phyloP scores from a whole-genome alignment of 1,140 invertebrate species.

The Platyscapa corneri region DNA sequence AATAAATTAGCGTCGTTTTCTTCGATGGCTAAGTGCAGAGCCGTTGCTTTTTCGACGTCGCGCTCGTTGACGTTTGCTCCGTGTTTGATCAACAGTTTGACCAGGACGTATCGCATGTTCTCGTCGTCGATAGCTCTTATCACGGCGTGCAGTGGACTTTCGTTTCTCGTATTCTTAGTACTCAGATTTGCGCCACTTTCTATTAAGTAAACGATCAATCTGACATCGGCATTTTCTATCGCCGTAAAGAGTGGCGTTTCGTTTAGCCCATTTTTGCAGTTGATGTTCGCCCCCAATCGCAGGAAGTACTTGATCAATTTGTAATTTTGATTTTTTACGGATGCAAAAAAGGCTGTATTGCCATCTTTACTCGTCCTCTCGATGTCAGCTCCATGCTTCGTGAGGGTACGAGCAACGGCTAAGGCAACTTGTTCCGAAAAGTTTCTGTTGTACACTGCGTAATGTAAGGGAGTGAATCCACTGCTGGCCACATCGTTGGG shows the following conservation, averaged over 20 bases:
- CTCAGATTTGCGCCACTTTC: not conserved
- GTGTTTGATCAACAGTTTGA: not conserved
- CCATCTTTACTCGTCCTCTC: not conserved
- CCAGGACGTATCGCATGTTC: not conserved
- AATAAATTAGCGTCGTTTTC: not conserved
- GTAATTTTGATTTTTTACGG: too few species aligned
- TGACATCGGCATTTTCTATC: not conserved
- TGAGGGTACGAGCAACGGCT: not conserved
- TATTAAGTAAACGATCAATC: not conserved
- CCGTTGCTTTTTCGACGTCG: not conserved
- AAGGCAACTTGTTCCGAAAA: not conserved
- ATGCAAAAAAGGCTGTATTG: not conserved
- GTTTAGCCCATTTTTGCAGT: not conserved
- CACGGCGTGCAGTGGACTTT: not conserved
- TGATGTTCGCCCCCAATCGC: not conserved
- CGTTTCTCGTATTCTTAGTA: not conserved
- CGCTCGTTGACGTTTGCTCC: not conserved
- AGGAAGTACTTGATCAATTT: too few species aligned
- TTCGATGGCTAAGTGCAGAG: not conserved
- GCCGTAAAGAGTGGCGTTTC: not conserved
- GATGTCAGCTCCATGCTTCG: not conserved
- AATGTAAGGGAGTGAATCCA: too few species aligned
- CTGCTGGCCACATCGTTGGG: too few species aligned
- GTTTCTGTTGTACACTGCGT: too few species aligned
- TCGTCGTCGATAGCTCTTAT: not conserved